Base-by-base conservation (phyloP, 2,797 vertebrate species). In the Channallabes apus region DNA sequence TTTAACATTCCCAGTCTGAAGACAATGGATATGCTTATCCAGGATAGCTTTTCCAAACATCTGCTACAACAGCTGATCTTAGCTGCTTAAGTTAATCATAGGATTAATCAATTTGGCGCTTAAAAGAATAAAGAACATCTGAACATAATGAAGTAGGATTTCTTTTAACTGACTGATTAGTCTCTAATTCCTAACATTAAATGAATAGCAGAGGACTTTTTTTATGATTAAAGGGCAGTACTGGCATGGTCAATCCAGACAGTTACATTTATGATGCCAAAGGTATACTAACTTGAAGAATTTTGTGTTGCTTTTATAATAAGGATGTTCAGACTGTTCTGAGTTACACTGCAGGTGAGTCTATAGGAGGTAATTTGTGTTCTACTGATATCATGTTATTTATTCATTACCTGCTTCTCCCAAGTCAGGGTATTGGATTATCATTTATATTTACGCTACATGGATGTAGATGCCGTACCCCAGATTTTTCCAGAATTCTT, bases 21-120 rank as follows among this genome's bases (percentile, higher is more conserved):
- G 64, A 51, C 65, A 35, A 56, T n/a, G 3, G 35, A 38, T 38
- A 38, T 5, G 35, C 35, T 38, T 38, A 38, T 38, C 35, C 61
- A 58, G 51, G 22, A 59, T 27, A 22, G 32, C n/a, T 71, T 81
- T 72, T 86, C 71, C 56, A 27, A 75, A 81, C 75, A 75, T 83
- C 82, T 86, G 82, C 56, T 82, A 71, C 71, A 56, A 18, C 61
- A 72, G 22, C 65, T 69, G 27, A 58, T 18, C n/a, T 35, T 22
- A 67, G 7, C 64, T 83, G 27, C 81, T 78, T 78, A 79, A 84
- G 65, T 62, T 71, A 81, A 7, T 73, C 75, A 58, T n/a, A 65
- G 58, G 73, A 83, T 82, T 79, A 87, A 35, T 71, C 54, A 41
- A 46, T 56, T 84, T n/a, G 62, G 15, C 62, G 18, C 22, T 69